Conservation (phyloP, 2,113 vertebrate species). For the Dromas ardeola region DNA sequence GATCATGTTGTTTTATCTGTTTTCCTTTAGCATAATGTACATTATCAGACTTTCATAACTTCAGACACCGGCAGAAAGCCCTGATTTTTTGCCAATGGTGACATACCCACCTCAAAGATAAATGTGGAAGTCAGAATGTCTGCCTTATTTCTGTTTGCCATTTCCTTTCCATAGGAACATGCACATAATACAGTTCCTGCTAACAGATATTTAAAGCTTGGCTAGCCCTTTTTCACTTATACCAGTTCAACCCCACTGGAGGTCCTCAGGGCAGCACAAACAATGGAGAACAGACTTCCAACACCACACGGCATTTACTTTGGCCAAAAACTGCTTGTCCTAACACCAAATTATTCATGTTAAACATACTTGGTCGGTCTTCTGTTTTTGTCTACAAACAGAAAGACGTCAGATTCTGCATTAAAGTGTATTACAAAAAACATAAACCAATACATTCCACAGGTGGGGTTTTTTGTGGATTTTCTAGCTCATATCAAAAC, state of each 20-base stretch:
- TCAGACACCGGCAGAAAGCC: slow-evolving; percentile 43
- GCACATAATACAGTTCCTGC: slow-evolving; percentile 22
- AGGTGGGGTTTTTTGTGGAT: not conserved
- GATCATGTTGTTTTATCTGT: slow-evolving; percentile 65
- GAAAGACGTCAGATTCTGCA: not conserved
- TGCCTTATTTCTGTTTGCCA: slow-evolving; percentile 21
- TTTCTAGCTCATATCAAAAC: slow-evolving; percentile 5
- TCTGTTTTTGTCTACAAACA: slow-evolving; percentile 12
- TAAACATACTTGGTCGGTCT: slow-evolving; percentile 6
- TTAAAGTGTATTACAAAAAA: not conserved
- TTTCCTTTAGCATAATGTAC: slow-evolving; percentile 64
- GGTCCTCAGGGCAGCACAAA: slow-evolving; percentile 30
- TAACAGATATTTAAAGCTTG: slow-evolving; percentile 41
- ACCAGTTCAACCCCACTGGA: not conserved
- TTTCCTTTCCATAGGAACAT: slow-evolving; percentile 43
- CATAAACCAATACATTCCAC: not conserved
- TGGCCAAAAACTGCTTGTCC: not conserved
- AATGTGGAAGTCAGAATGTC: slow-evolving; percentile 34
- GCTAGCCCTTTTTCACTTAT: not conserved
- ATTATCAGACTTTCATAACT: slow-evolving; percentile 57
- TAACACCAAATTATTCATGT: slow-evolving; percentile 39
- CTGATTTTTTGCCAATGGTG: slow-evolving; percentile 47
- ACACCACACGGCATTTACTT: not conserved
- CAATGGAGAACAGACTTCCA: not conserved
- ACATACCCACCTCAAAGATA: slow-evolving; percentile 50